Evolutionary conservation across 2,113 vertebrate genomes (phyloP).

Genomic region (Phrynocephalus versicolor): DNA sequence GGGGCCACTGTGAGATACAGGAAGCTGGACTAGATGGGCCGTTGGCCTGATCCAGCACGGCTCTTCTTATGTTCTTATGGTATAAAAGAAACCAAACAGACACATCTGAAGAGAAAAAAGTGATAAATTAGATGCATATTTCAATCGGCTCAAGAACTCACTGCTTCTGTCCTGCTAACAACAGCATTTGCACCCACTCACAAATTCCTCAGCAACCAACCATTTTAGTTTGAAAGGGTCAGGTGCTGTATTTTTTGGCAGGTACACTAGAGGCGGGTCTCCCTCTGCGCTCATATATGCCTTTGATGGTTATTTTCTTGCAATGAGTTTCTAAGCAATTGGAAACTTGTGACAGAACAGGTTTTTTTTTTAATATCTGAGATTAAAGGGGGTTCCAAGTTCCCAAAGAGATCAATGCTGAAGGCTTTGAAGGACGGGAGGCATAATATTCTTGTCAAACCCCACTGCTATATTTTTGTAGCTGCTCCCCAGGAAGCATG

Average conservation of each 20-base stretch:
- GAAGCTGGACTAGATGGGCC: too few species aligned
- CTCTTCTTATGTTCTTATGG: too few species aligned
- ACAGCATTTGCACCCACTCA: too few species aligned
- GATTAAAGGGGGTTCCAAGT: neutral
- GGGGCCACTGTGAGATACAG: too few species aligned
- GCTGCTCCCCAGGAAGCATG: slow-evolving; percentile 10
- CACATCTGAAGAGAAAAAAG: too few species aligned
- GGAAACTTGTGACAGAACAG: neutral
- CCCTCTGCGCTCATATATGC: neutral
- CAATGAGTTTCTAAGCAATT: neutral
- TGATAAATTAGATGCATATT: too few species aligned
- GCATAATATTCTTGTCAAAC: slow-evolving; percentile 17
- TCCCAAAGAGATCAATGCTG: neutral
- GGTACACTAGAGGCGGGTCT: neutral
- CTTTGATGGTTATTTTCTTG: neutral
- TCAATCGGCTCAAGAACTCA: too few species aligned
- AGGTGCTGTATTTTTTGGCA: neutral
- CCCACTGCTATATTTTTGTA: slow-evolving; percentile 2
- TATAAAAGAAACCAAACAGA: neutral
- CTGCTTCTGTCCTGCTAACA: too few species aligned
- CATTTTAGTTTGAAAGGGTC: neutral
- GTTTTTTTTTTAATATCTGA: neutral
- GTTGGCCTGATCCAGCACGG: too few species aligned
- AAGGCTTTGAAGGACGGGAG: slow-evolving; percentile 1
- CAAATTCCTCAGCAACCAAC: too few species aligned